A percentile compares a stretch with the other conserved stretches of the same genome.
phyloP scores from a whole-genome alignment of 1,140 invertebrate genomes.

The Orius laevigatus region DNA sequence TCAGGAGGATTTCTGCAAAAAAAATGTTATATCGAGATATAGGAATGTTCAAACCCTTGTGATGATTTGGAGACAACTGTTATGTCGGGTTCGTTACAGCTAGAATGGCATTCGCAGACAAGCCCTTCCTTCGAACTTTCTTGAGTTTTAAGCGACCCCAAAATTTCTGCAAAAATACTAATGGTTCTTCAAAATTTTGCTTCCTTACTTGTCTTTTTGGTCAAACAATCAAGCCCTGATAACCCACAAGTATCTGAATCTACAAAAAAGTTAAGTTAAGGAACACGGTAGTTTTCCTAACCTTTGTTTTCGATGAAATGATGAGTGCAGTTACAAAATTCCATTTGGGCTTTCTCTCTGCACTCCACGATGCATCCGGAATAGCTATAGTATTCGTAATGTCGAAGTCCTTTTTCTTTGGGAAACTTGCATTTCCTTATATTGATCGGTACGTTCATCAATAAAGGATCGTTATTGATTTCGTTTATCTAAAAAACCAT shows the following conservation, averaged over 20 bases:
- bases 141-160: constrained; percentile 10
- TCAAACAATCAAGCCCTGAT: constrained; percentile 11
- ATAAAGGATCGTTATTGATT: constrained; percentile 39
- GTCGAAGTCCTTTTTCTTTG: constrained; percentile 41
- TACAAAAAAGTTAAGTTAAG: constrained; percentile 10
- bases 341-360: constrained; percentile 39
- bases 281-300: too few species aligned
- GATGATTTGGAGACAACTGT: constrained; percentile 15
- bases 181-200: too few species aligned
- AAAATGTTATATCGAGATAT: too few species aligned
- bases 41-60: too few species aligned
- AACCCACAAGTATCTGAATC: constrained; percentile 11
- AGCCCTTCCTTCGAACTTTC: constrained; percentile 26
- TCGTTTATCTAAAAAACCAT: constrained; percentile 28
- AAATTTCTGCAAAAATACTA: constrained; percentile 3
- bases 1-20: not conserved
- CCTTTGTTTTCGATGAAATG: constrained; percentile 36
- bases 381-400: constrained; percentile 45
- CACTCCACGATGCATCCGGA: constrained; percentile 51
- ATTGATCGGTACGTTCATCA: constrained; percentile 32
- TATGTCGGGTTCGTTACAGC: constrained; percentile 40
- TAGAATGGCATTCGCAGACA: constrained; percentile 40
- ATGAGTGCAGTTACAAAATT: constrained; percentile 44
- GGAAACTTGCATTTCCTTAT: constrained; percentile 43
- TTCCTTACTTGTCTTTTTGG: constrained; percentile 22